Evolutionary conservation across 2,888 invertebrate species (phyloP), one percentile per base, ranked within the genome.

Genomic region (Microctonus brassicae): DNA sequence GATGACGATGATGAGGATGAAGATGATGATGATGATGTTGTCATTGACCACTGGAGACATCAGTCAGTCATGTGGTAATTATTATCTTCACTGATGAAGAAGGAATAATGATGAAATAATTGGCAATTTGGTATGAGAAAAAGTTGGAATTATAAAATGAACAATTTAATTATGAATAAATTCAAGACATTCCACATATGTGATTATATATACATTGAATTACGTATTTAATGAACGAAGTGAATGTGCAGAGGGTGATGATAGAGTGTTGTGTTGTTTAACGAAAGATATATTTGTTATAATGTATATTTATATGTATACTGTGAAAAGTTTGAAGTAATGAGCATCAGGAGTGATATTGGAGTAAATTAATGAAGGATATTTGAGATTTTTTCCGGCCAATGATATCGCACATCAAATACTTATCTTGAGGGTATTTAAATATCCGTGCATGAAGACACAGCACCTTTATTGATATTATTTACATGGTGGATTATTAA

Each of bases 31-130:
- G 39, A n/a, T 60, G 65, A 22, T 34, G 61, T 39, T 66, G 70
- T 66, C 52, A 53, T 53, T 66, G 53, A 70, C 55, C 66, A 65
- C 33, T 17, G 33, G 26, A 3, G 17, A n/a, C 39, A n/a, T 39
- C n/a, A 39, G 13, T 39, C n/a, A n/a, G n/a, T n/a, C n/a, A 3
- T 5, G n/a, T 3, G n/a, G 39, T 2, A 13, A n/a, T 39, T n/a
- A 33, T 58, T 17, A 33, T 33, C 11, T 33, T 57, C 5, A 5
- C 13, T 58, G 17, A 2, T n/a, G 4, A 33, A 29, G 39, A 17
- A 10, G 4, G n/a, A 34, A 9, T 17, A 33, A 17, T 10, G 10
- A 36, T 10, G 10, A 39, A 10, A 58, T 33, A 60, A 10, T 6
- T 13, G n/a, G 39, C 39, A 26, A 20, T 26, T 11, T 33, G 36